A percentile compares a stretch with the other conserved stretches of the same genome.
Evolutionary conservation across 2,797 vertebrate genomes (phyloP).

Genomic region (Rhinella marina): DNA sequence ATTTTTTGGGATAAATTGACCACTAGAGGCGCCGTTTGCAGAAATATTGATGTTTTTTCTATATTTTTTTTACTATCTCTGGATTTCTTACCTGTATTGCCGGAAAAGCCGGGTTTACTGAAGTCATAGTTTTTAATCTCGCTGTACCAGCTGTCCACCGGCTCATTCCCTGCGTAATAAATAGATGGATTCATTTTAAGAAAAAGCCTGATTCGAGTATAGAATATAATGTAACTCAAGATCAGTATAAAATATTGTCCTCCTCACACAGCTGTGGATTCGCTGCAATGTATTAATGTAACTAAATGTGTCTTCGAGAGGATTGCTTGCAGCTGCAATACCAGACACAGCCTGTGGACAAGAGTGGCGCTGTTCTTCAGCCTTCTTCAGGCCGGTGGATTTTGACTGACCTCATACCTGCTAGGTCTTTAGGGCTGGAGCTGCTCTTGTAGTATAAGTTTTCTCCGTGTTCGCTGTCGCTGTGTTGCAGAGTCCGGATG

Average conservation of each 20-base stretch:
- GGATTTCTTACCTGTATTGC: conserved; percentile 86
- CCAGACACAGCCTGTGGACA: background rate
- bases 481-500: conserved; percentile 51
- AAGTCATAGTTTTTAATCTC: conserved; percentile 97
- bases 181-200: background rate
- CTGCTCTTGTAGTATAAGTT: conserved; percentile 57
- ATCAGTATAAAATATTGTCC: too few relatives aligned
- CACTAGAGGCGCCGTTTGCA: background rate
- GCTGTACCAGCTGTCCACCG: conserved; percentile 94
- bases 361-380: background rate
- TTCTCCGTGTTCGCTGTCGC: conserved; percentile 43
- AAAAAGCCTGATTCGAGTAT: too few relatives aligned
- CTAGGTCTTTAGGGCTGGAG: conserved; percentile 45
- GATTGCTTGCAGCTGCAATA: background rate
- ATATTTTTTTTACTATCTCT: background rate
- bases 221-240: too few relatives aligned
- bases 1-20: background rate
- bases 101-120: conserved; percentile 91
- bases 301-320: too few relatives aligned
- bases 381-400: too few relatives aligned
- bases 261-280: too few relatives aligned
- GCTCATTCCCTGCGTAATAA: conserved; percentile 85
- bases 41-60: background rate
- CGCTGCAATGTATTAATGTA: too few relatives aligned
- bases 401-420: conserved; percentile 15